Evolutionary conservation across 2,113 vertebrate genomes (phyloP).

Genomic region (Varanus salvator): DNA sequence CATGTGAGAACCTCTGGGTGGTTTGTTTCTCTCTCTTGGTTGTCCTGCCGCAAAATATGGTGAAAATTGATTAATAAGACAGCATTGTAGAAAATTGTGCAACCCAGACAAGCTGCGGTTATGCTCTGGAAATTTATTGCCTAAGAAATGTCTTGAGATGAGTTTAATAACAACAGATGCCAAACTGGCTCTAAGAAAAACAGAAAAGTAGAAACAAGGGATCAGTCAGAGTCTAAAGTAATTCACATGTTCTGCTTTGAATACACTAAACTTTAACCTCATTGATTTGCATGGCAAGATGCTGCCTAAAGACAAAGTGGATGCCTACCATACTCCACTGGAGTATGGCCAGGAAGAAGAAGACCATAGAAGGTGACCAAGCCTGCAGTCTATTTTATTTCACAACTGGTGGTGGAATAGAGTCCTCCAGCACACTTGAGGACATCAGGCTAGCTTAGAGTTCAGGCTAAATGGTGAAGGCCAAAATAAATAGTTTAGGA

Average conservation of each 20-base stretch:
- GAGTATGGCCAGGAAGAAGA: too few relatives aligned
- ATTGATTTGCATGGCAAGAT: background rate
- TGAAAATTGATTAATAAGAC: slow-evolving; percentile 27
- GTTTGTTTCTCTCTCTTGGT: background rate
- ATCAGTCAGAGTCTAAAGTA: background rate
- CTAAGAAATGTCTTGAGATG: slow-evolving; percentile 19
- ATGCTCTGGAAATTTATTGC: slow-evolving; percentile 27
- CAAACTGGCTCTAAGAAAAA: slow-evolving; percentile 42
- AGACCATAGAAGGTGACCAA: too few relatives aligned
- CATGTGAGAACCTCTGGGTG: background rate
- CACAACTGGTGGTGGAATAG: too few relatives aligned
- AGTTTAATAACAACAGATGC: slow-evolving; percentile 39
- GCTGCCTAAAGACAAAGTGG: too few relatives aligned
- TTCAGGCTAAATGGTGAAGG: too few relatives aligned
- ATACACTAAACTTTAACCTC: slow-evolving; percentile 8
- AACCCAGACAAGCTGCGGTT: slow-evolving; percentile 26
- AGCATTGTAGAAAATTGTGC: slow-evolving; percentile 40
- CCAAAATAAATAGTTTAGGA: too few relatives aligned
- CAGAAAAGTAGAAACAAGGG: slow-evolving; percentile 22
- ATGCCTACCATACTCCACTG: too few relatives aligned
- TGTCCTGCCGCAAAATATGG: slow-evolving; percentile 16
- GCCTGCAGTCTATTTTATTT: too few relatives aligned
- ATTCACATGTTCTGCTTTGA: background rate
- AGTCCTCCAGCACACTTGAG: too few relatives aligned
- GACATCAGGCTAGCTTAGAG: too few relatives aligned